Evolutionary conservation across 1,140 invertebrate genomes (phyloP).

Genomic region (Drosophila neocordata): DNA sequence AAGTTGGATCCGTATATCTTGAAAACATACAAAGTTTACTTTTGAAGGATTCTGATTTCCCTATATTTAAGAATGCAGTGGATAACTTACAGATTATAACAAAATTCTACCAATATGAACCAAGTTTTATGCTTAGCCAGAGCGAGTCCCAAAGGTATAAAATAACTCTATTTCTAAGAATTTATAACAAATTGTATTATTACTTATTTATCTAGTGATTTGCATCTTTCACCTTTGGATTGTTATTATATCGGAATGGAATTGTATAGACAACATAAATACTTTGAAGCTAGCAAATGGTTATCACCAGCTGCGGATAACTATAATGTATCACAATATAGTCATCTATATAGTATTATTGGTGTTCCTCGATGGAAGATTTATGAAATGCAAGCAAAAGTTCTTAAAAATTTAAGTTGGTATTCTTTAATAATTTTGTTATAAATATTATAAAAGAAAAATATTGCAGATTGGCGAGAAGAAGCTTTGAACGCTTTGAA

Average conservation of each 20-base stretch:
- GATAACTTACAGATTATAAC: slow-evolving; percentile 15
- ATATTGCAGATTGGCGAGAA: slow-evolving; percentile 14
- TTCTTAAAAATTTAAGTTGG: slow-evolving; percentile 32
- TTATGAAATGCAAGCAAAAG: slow-evolving; percentile 36
- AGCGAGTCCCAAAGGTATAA: slow-evolving; percentile 19
- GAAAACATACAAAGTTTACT: slow-evolving; percentile 27
- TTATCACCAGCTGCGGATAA: slow-evolving; percentile 29
- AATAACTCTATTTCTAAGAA: not conserved
- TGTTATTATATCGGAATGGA: slow-evolving; percentile 52
- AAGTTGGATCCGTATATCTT: slow-evolving; percentile 15
- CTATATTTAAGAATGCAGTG: slow-evolving; percentile 10
- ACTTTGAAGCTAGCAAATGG: slow-evolving; percentile 43
- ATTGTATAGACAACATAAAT: slow-evolving; percentile 19
- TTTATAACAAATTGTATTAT: not conserved
- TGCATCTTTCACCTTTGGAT: slow-evolving; percentile 40
- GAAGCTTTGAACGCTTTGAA: not conserved
- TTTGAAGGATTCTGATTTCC: not conserved
- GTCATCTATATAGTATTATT: slow-evolving; percentile 20
- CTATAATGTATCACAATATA: slow-evolving; percentile 19
- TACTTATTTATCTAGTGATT: not conserved
- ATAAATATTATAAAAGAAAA: not conserved
- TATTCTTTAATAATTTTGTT: not conserved
- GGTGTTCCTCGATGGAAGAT: slow-evolving; percentile 38
- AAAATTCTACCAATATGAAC: slow-evolving; percentile 39
- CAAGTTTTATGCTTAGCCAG: slow-evolving; percentile 10